Evolutionary conservation across 1,140 invertebrate species (phyloP).

Genomic region (Phymorhynchus buccinoides): DNA sequence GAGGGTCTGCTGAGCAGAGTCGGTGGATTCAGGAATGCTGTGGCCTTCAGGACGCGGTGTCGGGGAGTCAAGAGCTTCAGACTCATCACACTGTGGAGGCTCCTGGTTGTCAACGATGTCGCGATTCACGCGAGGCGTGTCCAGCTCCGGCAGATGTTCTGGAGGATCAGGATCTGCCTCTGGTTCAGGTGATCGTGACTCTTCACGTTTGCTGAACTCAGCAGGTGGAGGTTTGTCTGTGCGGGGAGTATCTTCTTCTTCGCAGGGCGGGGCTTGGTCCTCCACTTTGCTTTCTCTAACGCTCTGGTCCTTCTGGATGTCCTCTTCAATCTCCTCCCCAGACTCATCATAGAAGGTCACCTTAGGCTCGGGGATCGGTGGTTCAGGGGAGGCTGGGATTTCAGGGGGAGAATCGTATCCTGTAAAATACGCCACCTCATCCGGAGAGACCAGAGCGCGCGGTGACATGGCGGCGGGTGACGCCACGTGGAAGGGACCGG

Average conservation of each 20-base stretch:
- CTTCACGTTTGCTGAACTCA: background rate
- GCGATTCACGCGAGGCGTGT: background rate
- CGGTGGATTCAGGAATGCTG: background rate
- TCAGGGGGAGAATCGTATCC: background rate
- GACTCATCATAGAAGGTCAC: constrained; percentile 1
- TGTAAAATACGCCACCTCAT: background rate
- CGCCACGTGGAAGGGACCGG: constrained; percentile 11
- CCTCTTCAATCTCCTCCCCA: constrained; percentile 5
- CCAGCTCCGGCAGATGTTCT: background rate
- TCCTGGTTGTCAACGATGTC: background rate
- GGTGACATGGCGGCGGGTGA: background rate
- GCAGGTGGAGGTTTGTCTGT: background rate
- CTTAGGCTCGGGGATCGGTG: background rate
- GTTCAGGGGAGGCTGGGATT: background rate
- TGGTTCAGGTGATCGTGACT: background rate
- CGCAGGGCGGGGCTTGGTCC: background rate
- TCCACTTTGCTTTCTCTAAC: background rate
- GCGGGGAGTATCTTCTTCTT: background rate
- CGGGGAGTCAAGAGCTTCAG: background rate
- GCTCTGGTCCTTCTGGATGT: background rate
- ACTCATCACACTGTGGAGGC: background rate
- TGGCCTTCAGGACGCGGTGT: background rate
- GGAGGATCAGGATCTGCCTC: background rate
- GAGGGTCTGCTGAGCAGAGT: background rate
- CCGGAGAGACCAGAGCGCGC: background rate